Conservation (phyloP, 2,888 invertebrate genomes). For the Hemicrepidius hirtus region DNA sequence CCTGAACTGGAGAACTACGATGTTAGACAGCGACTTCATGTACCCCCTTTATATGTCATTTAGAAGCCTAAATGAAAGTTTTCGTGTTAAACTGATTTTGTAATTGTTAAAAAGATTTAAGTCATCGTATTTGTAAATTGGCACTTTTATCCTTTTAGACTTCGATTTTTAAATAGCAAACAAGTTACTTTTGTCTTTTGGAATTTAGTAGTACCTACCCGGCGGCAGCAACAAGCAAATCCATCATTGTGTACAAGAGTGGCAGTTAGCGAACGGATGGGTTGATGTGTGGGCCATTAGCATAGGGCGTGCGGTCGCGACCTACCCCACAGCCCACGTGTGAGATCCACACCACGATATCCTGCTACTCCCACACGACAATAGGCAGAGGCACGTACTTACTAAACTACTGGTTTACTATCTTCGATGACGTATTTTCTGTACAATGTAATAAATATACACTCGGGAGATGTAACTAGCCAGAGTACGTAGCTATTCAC, state of each 20-base stretch:
- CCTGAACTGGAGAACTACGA: no score
- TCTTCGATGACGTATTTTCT: conserved; percentile 30
- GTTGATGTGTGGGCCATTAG: conserved; percentile 63
- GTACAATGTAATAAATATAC: conserved; percentile 4
- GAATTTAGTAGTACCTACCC: conserved; percentile 4
- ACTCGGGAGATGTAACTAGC: not conserved
- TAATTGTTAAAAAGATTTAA: no score
- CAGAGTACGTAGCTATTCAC: no score
- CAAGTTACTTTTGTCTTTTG: not conserved
- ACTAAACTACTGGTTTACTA: conserved; percentile 44
- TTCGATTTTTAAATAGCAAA: not conserved
- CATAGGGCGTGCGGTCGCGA: conserved; percentile 64
- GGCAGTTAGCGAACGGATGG: conserved; percentile 56
- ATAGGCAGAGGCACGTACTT: conserved; percentile 41
- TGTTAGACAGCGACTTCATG: no score
- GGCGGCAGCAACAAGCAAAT: conserved; percentile 19
- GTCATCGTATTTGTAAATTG: no score
- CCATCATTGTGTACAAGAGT: conserved; percentile 42
- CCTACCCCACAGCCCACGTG: conserved; percentile 64
- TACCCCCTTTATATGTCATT: no score
- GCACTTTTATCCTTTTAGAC: no score
- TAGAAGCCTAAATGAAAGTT: no score
- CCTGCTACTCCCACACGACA: conserved; percentile 45
- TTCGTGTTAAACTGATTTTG: no score
- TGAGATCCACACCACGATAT: conserved; percentile 58